phyloP scores from a whole-genome alignment of 2,113 vertebrate species.

The Saccopteryx leptura region DNA sequence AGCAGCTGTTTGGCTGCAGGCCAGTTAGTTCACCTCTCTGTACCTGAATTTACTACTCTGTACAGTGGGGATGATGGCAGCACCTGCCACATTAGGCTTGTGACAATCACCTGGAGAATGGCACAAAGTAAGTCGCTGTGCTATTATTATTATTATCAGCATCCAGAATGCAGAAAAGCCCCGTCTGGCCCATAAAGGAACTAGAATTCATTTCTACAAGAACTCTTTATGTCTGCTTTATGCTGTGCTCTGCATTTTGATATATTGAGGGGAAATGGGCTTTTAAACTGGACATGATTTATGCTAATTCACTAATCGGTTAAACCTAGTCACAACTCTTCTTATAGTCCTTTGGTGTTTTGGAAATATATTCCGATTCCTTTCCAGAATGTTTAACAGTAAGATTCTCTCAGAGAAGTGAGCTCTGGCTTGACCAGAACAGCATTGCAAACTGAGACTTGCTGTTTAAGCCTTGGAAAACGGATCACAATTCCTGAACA shows the following conservation, averaged over 20 bases:
- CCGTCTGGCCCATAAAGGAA: background rate
- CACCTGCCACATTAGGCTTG: background rate
- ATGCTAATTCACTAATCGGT: background rate
- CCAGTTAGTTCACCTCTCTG: background rate
- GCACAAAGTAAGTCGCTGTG: background rate
- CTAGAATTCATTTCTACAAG: background rate
- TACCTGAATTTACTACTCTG: background rate
- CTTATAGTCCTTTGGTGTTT: background rate
- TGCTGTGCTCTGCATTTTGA: background rate
- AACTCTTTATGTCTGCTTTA: background rate
- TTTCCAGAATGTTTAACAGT: constrained; percentile 3
- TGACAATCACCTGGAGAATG: background rate
- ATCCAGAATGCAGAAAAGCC: background rate
- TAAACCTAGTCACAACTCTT: background rate
- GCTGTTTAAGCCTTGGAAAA: background rate
- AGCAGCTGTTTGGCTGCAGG: background rate
- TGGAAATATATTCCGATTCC: background rate
- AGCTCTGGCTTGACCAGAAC: background rate
- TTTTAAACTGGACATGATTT: background rate
- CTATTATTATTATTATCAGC: too few relatives aligned
- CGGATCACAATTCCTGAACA: background rate
- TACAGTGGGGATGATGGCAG: background rate
- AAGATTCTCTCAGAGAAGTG: background rate
- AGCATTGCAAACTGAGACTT: background rate
- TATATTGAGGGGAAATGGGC: background rate